Conservation (phyloP, 2,113 vertebrate genomes). For the Xiphophorus hellerii region DNA sequence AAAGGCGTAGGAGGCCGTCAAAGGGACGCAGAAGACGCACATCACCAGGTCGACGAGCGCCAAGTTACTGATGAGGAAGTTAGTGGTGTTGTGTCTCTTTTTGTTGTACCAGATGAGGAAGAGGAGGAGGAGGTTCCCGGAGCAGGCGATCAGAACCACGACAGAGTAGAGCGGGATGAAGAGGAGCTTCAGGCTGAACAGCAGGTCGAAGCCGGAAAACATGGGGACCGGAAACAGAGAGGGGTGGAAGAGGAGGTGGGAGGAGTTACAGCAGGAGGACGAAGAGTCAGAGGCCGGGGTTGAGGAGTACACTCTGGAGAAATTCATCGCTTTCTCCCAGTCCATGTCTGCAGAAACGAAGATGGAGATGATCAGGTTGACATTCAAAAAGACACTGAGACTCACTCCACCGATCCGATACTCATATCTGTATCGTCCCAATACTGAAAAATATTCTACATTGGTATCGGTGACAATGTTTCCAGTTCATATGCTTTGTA, state of each 20-base stretch:
- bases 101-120: constrained; percentile 86
- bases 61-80: constrained; percentile 89
- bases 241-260: constrained; percentile 32
- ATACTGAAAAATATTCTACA: too few species aligned
- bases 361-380: neutral
- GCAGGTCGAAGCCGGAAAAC: constrained; percentile 84
- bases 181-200: constrained; percentile 83
- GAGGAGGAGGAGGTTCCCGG: constrained; percentile 85
- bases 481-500: too few species aligned
- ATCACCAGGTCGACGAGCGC: constrained; percentile 86
- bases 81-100: constrained; percentile 88
- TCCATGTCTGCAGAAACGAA: constrained; percentile 50
- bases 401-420: neutral
- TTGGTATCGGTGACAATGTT: too few species aligned
- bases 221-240: constrained; percentile 42
- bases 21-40: constrained; percentile 87
- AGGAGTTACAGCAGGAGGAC: constrained; percentile 48
- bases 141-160: constrained; percentile 82
- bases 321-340: constrained; percentile 50
- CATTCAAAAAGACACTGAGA: neutral
- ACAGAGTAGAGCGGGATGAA: constrained; percentile 85
- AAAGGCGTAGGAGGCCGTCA: constrained; percentile 87
- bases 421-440: too few species aligned
- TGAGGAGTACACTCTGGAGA: constrained; percentile 55
- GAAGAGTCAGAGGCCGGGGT: constrained; percentile 21